Evolutionary conservation across 1,140 invertebrate species (phyloP), one percentile per base, ranked within the genome.

Genomic region (Dermatophagoides farinae): DNA sequence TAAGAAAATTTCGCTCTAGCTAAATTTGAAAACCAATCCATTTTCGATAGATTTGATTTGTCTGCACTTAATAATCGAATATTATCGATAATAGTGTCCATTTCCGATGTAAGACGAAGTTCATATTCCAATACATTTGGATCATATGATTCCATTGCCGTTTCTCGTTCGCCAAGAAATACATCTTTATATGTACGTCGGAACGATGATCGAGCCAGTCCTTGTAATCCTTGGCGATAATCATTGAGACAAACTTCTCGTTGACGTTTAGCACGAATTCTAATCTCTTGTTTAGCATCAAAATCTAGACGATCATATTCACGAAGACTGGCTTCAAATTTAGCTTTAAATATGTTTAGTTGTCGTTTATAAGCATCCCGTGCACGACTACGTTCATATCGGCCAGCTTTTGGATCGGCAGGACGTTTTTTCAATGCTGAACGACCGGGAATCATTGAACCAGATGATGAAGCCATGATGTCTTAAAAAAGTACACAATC

Each of bases 241-340:
- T 39, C 25, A 11, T 14, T 14, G 2, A 55, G 41, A 55, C 53
- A 55, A 2, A 39, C n/a, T 55, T 55, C 53, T 6, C 53, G 23
- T 18, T 25, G 10, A 37, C 53, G 38, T 55, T 55, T 55, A 4
- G 53, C 53, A 11, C 41, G 16, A 44, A 55, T 55, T 1, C 53
- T 1, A 23, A 55, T 40, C 38, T 43, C 53, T 44, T 55, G 53
- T 55, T 55, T 55, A 2, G 53, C 53, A 23, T 55, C 53, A 55
- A 55, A 55, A 40, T 55, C 53, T 11, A 55, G 14, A 12, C 25
- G 5, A 11, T n/a, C 16, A 25, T 55, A 23, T 22, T 55, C 25
- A 14, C 14, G 14, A 5, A 55, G 14, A n/a, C 39, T 23, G 25
- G 38, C 38, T 55, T 55, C 53, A 23, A 55, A 55, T 11, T 23